Conservation (phyloP, 2,797 vertebrate genomes). For the Brachyrhaphis roseni region DNA sequence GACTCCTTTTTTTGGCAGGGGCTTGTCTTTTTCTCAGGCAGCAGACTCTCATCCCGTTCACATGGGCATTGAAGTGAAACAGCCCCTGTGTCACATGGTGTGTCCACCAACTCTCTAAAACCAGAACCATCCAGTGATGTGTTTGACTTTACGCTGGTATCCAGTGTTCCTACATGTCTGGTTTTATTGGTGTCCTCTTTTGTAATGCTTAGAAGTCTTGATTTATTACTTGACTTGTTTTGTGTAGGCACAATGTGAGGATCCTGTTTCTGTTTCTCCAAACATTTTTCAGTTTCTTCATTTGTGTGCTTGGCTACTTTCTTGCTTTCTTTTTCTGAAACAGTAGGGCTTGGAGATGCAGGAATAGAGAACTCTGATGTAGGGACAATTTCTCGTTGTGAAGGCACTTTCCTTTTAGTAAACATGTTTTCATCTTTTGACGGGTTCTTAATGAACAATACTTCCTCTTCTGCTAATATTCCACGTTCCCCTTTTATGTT, state of each 20-base stretch:
- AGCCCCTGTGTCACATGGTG: slow-evolving; percentile 20
- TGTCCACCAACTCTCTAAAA: slow-evolving; percentile 15
- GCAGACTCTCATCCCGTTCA: slow-evolving; percentile 43
- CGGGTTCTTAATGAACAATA: slow-evolving; percentile 8
- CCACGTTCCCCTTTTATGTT: slow-evolving; percentile 1
- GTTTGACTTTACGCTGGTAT: slow-evolving; percentile 37
- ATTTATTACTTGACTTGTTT: slow-evolving; percentile 11
- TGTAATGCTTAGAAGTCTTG: neutral
- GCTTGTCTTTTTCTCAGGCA: slow-evolving; percentile 55
- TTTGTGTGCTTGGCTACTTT: slow-evolving; percentile 28
- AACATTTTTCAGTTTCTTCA: slow-evolving; percentile 4
- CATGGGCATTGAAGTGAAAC: slow-evolving; percentile 35
- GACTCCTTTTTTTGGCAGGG: slow-evolving; percentile 43
- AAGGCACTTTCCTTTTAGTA: slow-evolving; percentile 20
- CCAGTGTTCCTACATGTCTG: slow-evolving; percentile 21
- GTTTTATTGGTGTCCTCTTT: slow-evolving; percentile 28
- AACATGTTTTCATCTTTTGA: slow-evolving; percentile 44
- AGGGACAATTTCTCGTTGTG: slow-evolving; percentile 44
- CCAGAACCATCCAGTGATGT: slow-evolving; percentile 25
- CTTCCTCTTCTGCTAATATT: slow-evolving; percentile 20
- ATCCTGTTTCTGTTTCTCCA: slow-evolving; percentile 31
- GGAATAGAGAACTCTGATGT: slow-evolving; percentile 27
- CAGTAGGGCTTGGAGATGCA: slow-evolving; percentile 71
- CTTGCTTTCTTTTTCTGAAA: slow-evolving; percentile 65
- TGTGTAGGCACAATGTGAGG: slow-evolving; percentile 4